Percentiles rank a stretch among this genome's conserved stretches.
These are phyloP conservation scores for Gambusia yucatana DNA, from an alignment of 2,797 vertebrate species.

Conservation along the genomic window DNA sequence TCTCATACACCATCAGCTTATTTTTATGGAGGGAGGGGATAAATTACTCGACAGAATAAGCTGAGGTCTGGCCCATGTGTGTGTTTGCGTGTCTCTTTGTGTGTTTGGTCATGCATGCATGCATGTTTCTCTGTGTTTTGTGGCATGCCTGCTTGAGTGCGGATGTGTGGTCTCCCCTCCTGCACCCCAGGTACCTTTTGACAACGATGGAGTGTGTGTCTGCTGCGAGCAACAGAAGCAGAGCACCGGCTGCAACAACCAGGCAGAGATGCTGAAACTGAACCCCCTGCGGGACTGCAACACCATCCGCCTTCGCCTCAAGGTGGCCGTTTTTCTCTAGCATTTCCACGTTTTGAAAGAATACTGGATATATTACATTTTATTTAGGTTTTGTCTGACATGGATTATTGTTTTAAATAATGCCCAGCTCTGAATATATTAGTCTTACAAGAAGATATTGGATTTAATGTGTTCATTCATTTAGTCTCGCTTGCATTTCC, in stretches of 20 bases:
- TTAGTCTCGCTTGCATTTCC: conserved; percentile 2
- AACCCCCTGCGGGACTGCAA: conserved; percentile 95
- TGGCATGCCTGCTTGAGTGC: conserved; percentile 74
- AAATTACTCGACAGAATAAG: conserved; percentile 21
- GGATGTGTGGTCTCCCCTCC: conserved; percentile 72
- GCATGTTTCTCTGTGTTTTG: conserved; percentile 44
- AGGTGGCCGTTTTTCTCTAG: conserved; percentile 81
- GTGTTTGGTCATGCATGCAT: conserved; percentile 13
- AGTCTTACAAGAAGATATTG: conserved; percentile 10
- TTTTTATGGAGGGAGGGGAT: neutral
- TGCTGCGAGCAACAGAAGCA: conserved; percentile 96
- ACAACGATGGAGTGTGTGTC: conserved; percentile 96
- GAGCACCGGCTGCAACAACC: conserved; percentile 93
- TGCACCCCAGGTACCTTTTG: conserved; percentile 91
- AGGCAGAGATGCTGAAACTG: conserved; percentile 95
- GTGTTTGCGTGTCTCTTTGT: conserved; percentile 19
- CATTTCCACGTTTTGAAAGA: neutral
- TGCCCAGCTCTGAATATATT: neutral
- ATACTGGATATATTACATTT: neutral
- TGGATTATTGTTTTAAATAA: neutral
- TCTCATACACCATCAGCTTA: neutral
- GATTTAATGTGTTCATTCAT: conserved; percentile 13
- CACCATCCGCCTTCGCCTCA: conserved; percentile 91
- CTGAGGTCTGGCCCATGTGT: conserved; percentile 46
- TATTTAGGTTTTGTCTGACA: neutral